Conservation (phyloP, 2,888 invertebrate species). For the Chalcis sispes region DNA sequence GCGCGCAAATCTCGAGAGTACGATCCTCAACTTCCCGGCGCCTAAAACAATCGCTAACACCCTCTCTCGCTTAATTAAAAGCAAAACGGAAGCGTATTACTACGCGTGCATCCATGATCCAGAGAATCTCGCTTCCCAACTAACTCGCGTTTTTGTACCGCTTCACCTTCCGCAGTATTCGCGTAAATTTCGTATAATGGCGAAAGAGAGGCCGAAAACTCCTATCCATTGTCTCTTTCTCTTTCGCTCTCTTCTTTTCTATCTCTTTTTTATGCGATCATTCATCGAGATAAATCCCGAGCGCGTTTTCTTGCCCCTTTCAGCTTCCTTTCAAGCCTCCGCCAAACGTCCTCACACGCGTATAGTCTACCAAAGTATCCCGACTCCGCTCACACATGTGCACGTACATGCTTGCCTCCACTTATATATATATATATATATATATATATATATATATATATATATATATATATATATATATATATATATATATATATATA, state of each 20-base stretch:
- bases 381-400: too few species aligned
- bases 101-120: not conserved
- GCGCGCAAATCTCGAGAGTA: too few species aligned
- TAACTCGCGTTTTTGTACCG: too few species aligned
- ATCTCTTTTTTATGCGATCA: conserved; percentile 19
- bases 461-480: too few species aligned
- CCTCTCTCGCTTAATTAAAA: conserved; percentile 22
- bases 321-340: conserved; percentile 56
- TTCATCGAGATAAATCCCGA: conserved; percentile 42
- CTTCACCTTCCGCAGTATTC: not conserved
- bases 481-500: conserved; percentile 28
- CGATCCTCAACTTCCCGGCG: conserved; percentile 4
- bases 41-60: conserved; percentile 32
- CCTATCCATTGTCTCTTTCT: not conserved
- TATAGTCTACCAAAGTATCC: too few species aligned
- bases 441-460: too few species aligned
- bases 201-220: conserved; percentile 41
- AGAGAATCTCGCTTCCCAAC: not conserved
- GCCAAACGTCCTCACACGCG: conserved; percentile 43
- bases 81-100: conserved; percentile 14
- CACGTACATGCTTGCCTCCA: too few species aligned
- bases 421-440: too few species aligned
- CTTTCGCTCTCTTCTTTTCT: too few species aligned
- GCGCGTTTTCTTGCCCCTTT: conserved; percentile 31
- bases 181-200: conserved; percentile 2